Evolutionary conservation across 2,113 vertebrate genomes (phyloP).

Genomic region (Crocuta crocuta): DNA sequence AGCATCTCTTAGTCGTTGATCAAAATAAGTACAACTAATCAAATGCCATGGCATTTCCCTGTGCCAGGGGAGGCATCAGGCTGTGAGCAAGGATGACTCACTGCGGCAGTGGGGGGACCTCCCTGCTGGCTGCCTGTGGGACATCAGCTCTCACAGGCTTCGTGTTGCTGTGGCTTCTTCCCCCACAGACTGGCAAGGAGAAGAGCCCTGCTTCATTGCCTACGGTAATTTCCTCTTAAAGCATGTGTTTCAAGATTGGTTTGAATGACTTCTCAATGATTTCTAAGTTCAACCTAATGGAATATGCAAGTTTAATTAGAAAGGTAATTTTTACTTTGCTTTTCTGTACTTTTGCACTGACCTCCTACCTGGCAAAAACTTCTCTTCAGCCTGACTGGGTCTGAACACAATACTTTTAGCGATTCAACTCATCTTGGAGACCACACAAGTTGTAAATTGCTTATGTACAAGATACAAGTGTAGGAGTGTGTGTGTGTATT

Average conservation of each 20-base stretch:
- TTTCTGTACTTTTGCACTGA: not conserved
- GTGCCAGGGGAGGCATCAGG: not conserved
- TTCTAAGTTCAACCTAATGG: conserved; percentile 8
- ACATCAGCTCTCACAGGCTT: not conserved
- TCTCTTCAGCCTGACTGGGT: not conserved
- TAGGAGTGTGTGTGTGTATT: not conserved
- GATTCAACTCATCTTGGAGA: not conserved
- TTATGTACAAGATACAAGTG: not conserved
- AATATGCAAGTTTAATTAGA: not conserved
- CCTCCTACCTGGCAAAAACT: not conserved
- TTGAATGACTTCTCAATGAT: not conserved
- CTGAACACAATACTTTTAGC: not conserved
- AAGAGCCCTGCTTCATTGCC: not conserved
- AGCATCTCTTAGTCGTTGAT: not conserved
- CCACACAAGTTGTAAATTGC: not conserved
- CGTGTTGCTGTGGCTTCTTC: not conserved
- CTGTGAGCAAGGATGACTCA: conserved; percentile 35
- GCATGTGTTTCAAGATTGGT: not conserved
- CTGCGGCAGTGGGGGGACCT: rapidly evolving
- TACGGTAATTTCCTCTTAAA: not conserved
- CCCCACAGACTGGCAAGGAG: not conserved
- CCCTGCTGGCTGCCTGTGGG: not conserved
- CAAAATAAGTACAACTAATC: conserved; percentile 16
- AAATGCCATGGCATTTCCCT: conserved; percentile 33
- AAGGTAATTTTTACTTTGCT: not conserved